Base-by-base conservation (phyloP, 2,797 vertebrate species). In the Lagodon rhomboides region DNA sequence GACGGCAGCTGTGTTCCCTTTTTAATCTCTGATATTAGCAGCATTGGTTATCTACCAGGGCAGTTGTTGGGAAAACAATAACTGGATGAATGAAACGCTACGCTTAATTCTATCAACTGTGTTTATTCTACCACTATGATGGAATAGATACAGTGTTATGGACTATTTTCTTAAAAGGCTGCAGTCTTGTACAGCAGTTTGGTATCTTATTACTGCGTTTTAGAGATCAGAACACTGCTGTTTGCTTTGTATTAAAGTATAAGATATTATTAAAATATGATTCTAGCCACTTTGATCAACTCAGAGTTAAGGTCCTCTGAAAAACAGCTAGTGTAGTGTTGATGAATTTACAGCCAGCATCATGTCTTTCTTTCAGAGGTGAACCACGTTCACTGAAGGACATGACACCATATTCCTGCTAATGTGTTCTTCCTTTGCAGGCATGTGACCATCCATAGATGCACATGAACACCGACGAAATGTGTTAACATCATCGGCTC, bases 371-470 rank as follows among this genome's bases (percentile, higher is more conserved):
- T 8, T 27, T 16, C 16, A 5, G 10, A 16, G 10, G 23, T 43
- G 17, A 51, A 38, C 17, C 68, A 65, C 46, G 17, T 22, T 73
- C 41, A 41, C 2, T 23, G 17, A 53, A 53, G 10, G 3, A 12
- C 10, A 38, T 47, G 4, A n/a, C 41, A 8, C 4, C 11, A 10
- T 55, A 34, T 46, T 70, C 50, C 59, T 73, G 66, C 67, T 75
- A 49, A 75, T 43, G 27, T 38, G 23, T 43, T 60, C 44, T 77
- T 85, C 22, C 59, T 80, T 73, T 80, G 43, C 77, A 78, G 71
- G 68, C 77, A 84, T 83, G 65, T 86, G 71, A 67, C 54, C 75
- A 69, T 82, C 79, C 43, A 18, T 20, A 22, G 56, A 87, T 73
- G 71, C 79, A 83, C 79, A 87, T 86, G 58, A 51, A 27, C 58